Conservation (phyloP, 1,140 invertebrate genomes). For the Sarcophaga bullata region DNA sequence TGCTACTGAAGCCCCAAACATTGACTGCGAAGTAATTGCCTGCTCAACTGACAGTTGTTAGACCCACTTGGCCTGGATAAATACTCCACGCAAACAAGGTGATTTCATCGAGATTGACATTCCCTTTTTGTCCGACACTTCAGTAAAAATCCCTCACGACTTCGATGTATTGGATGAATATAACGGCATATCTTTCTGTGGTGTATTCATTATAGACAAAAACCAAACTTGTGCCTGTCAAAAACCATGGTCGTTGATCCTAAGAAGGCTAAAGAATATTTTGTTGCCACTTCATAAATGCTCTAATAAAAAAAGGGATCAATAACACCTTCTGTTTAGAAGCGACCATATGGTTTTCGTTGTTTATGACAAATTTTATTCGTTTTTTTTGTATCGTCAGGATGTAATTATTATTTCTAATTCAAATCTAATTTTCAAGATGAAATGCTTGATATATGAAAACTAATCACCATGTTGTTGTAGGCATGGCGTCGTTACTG, state of each 20-base stretch:
- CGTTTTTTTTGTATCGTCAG: too few species aligned
- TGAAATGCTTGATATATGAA: too few species aligned
- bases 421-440: too few species aligned
- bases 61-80: conserved; percentile 94
- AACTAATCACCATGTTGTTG: too few species aligned
- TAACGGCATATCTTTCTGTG: conserved; percentile 93
- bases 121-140: conserved; percentile 95
- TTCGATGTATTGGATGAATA: conserved; percentile 97
- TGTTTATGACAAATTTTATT: too few species aligned
- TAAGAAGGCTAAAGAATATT: conserved; percentile 87
- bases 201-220: conserved; percentile 96
- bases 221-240: conserved; percentile 90
- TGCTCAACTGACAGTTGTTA: conserved; percentile 93
- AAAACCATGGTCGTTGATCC: conserved; percentile 95
- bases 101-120: conserved; percentile 97
- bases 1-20: conserved; percentile 83
- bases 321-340: too few species aligned
- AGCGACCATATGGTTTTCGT: too few species aligned
- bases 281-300: conserved; percentile 72
- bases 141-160: conserved; percentile 81
- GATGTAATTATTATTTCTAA: too few species aligned
- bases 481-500: too few species aligned
- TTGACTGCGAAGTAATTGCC: conserved; percentile 86
- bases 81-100: conserved; percentile 92
- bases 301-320: not conserved